A percentile compares a stretch with the other conserved stretches of the same genome.
These are phyloP conservation scores for Drosophila bifasciata DNA, from an alignment of 1,140 invertebrate genomes.

Conservation along the genomic window DNA sequence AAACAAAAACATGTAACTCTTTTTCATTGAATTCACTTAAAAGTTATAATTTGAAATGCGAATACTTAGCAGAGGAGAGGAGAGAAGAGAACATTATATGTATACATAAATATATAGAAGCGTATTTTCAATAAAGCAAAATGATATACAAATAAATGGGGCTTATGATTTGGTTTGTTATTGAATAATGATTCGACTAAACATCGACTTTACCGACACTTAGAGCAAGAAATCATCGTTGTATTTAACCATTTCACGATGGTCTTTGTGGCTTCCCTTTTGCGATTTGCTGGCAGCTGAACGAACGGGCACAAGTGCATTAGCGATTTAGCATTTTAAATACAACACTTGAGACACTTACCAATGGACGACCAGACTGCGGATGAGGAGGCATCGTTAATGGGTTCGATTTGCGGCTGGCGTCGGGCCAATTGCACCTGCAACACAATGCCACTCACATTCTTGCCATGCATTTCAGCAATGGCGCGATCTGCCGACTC, in stretches of 20 bases:
- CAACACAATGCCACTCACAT: conserved; percentile 91
- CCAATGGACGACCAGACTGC: conserved; percentile 92
- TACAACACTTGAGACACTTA: conserved; percentile 60
- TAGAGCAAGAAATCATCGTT: conserved; percentile 85
- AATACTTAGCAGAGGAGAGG: conserved; percentile 45
- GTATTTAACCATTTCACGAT: conserved; percentile 88
- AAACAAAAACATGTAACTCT: conserved; percentile 9
- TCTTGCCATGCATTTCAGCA: conserved; percentile 92
- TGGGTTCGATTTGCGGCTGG: conserved; percentile 92
- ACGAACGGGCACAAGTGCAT: conserved; percentile 18
- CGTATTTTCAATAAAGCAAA: conserved; percentile 79
- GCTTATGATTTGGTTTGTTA: no score
- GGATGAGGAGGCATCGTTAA: conserved; percentile 90
- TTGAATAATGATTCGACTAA: no score
- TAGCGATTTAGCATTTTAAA: neutral
- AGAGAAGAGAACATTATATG: conserved; percentile 33
- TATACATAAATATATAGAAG: conserved; percentile 71
- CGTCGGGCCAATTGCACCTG: conserved; percentile 91
- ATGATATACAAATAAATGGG: conserved; percentile 43
- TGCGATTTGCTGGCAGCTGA: conserved; percentile 91
- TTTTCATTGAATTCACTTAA: conserved; percentile 55
- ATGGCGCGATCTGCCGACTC: conserved; percentile 95
- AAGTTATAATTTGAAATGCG: conserved; percentile 57
- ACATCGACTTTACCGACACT: neutral
- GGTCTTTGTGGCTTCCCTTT: conserved; percentile 91